Base-by-base conservation (phyloP, 2,888 invertebrate genomes). In the Cloeon dipterum region DNA sequence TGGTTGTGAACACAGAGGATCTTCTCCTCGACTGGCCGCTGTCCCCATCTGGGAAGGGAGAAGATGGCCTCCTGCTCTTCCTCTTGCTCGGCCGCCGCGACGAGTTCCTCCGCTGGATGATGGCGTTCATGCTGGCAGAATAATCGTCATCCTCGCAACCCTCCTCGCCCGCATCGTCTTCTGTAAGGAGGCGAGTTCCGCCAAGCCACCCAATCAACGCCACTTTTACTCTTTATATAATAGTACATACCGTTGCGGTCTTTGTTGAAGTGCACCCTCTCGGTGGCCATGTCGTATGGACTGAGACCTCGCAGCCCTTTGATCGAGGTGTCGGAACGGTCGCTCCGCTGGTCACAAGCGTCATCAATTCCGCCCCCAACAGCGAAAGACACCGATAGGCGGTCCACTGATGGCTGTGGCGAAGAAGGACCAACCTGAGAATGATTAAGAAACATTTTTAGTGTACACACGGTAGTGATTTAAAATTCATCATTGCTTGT, bases 71-170 rank as follows among this genome's bases (percentile, higher is more conserved):
- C 33, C 70, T 57, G 42, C 67, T 62, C 36, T 63, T 63, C 19
- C 68, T 68, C 41, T 74, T 70, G 38, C 71, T 65, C 4, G 74
- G 73, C 33, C 72, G 66, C 37, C 77, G 66, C 20, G 73, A 65
- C 42, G 79, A 82, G 35, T 47, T 44, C 38, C 78, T 65, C 38
- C 81, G 64, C 52, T 77, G 77, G 49, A 86, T 68, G 46, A 85
- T 83, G 3, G 77, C 85, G 48, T 75, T 81, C 39, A 82, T 73
- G 47, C 85, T 86, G 7, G 73, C 73, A 0, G 82, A 83, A 53
- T 86, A 85, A 52, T 86, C 85, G 42, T 53, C 53, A 42, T 82
- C 81, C 16, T 50, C 54, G 36, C 43, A 47, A 2, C 68, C 68
- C 8, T 60, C 65, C 8, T 34, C 48, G 34, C 20, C 41, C 41